Evolutionary conservation across 1,140 invertebrate species (phyloP).

Genomic region (Bombus consobrinus): DNA sequence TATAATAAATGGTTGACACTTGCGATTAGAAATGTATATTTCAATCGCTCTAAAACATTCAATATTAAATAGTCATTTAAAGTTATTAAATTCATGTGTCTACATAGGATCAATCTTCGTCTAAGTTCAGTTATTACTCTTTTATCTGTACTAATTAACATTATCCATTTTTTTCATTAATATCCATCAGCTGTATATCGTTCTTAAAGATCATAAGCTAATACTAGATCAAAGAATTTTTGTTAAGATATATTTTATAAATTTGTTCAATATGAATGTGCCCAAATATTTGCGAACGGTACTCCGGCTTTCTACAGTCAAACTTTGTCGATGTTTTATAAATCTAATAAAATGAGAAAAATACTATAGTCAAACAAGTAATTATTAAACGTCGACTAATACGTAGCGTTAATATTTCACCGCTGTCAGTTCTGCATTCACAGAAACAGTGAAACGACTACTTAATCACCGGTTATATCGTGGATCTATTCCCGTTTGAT

Average conservation of each 20-base stretch:
- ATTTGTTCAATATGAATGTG: background rate
- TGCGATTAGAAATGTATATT: no score
- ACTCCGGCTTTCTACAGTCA: background rate
- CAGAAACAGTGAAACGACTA: background rate
- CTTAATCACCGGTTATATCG: background rate
- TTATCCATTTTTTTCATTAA: background rate
- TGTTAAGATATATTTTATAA: background rate
- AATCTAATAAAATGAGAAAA: background rate
- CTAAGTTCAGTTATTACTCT: background rate
- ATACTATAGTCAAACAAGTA: background rate
- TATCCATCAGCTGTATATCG: background rate
- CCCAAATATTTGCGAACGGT: background rate
- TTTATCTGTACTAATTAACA: background rate
- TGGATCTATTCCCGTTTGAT: background rate
- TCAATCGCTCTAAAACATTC: background rate
- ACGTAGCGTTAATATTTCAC: background rate
- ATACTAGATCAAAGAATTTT: background rate
- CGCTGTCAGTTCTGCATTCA: background rate
- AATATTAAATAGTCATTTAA: background rate
- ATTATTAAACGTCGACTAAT: background rate
- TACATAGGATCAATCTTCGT: background rate
- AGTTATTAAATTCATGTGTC: background rate
- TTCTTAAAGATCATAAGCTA: background rate
- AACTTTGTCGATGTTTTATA: background rate
- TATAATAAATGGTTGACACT: no score